Base-by-base conservation (phyloP, 64 coral and sea anemone species). In the Montipora efflorescens region DNA sequence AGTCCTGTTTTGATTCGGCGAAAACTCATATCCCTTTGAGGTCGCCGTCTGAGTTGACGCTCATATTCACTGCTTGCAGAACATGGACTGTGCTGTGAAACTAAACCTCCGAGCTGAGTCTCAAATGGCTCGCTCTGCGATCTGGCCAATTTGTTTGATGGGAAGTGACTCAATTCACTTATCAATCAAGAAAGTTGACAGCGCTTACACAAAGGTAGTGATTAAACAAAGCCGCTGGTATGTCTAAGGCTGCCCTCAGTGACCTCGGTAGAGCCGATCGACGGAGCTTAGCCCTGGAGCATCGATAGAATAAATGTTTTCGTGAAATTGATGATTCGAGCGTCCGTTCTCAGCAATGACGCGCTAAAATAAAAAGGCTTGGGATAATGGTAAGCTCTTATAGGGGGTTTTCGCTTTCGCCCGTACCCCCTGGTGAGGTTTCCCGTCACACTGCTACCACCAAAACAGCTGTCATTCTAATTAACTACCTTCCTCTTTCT, bases 151-250 rank as follows among this genome's bases (percentile, higher is more conserved):
- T 86, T 86, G 82, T 66, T 89, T 79, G 59, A 87, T 59, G 88
- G 92, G 93, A 94, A 96, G 36, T 92, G 98, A 93, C 55, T 95
- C 95, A 96, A 99, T 99, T 94, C 95, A 92, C 61, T 95, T 94
- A 99, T 99, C 98, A 99, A 99, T 99, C 98, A 99, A 99, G 89
- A 86, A 79, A 90, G 80, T 88, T 99, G 98, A 99, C 98, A 99
- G 95, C 89, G 87, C 89, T 52, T 48, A 96, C 84, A 92, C 93
- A 98, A 96, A 87, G 92, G 75, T 87, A 94, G 92, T 94, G 84
- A 96, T 94, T 99, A 96, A 57, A 99, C 98, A 99, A 96, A 94
- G 92, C 95, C 67, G 84, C 73, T 89, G 76, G 77, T 91, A 83
- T 79, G 13, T 55, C 82, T 64, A 72, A 57, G 47, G 82, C 89